Conservation (phyloP, 53 echinoderm and acorn worm species). For the Henricia sp. region DNA sequence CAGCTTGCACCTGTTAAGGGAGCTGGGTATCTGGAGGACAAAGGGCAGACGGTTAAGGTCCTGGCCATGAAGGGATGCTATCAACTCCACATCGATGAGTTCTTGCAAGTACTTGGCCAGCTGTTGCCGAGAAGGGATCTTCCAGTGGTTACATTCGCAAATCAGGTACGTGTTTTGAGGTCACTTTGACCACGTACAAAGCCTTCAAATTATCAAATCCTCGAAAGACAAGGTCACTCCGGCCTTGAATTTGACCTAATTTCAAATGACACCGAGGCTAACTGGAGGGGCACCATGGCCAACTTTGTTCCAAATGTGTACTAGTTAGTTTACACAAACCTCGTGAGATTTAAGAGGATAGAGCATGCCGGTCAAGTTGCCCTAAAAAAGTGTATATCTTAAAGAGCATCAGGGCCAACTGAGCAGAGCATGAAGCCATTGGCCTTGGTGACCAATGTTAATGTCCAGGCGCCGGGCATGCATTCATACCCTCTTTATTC, state of each 20-base stretch:
- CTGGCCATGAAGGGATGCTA: slow-evolving; percentile 47
- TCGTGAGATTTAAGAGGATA: too few species aligned
- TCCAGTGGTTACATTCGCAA: slow-evolving; percentile 78
- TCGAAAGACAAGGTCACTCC: not conserved
- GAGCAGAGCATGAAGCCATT: too few species aligned
- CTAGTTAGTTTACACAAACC: not conserved
- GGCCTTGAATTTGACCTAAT: not conserved
- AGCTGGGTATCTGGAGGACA: slow-evolving; percentile 62
- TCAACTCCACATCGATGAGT: slow-evolving; percentile 82
- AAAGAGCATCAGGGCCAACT: too few species aligned
- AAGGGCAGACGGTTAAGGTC: slow-evolving; percentile 42
- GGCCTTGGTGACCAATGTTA: too few species aligned
- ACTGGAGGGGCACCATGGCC: not conserved
- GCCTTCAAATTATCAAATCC: not conserved
- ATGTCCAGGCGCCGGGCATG: too few species aligned
- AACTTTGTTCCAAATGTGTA: not conserved
- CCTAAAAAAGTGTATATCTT: too few species aligned
- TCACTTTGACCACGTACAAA: not conserved
- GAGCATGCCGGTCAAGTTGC: too few species aligned
- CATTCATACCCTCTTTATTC: too few species aligned
- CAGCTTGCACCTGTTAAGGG: slow-evolving; percentile 69
- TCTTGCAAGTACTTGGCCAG: slow-evolving; percentile 68
- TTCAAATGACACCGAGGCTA: not conserved
- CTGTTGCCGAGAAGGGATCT: slow-evolving; percentile 62
- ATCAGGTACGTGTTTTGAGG: slow-evolving; percentile 67